Evolutionary conservation across 2,888 invertebrate genomes (phyloP), one percentile per base, ranked within the genome.

Genomic region (Piscicola geometra): DNA sequence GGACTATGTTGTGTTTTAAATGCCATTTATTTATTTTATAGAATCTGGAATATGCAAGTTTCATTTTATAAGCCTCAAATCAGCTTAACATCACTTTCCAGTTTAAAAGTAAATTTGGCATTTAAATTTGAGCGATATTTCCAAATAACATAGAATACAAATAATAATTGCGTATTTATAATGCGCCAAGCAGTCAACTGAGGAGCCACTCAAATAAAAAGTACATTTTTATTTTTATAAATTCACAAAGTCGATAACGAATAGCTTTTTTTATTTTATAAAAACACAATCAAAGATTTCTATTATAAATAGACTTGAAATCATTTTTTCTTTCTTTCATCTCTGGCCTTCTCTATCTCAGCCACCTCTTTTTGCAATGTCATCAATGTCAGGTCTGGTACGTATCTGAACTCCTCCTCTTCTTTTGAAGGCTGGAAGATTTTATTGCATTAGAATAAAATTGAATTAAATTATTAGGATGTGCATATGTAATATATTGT

Each of bases 321-420:
- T 77, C 75, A 79, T 77, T 80, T 80, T 70, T 79, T 81, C 75
- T 78, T 78, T 52, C 81, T 77, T 35, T 82, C 81, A 66, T 79
- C 80, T 66, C 79, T 75, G 15, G 79, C 80, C 67, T 79, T 78
- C 5, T 81, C 88, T 86, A 93, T 87, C 33, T 88, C 90, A 60
- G 90, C 89, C 18, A 95, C 86, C 84, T 93, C 90, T 60, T 89
- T 87, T 84, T 92, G 91, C 1, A 94, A 88, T 0, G 90, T 89
- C 1, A 90, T 81, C 1, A 95, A 87, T 83, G 92, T 90, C 81
- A 89, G 90, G 85, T 95, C 94, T 0, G 95, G 95, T 74, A 96
- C 90, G 85, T 91, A 94, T 76, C 92, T 88, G 56, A 89, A 86
- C 82, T 91, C 90, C 75, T 92, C 91, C 79, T 90, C 89, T 52